These are phyloP conservation scores for Oryzias melastigma DNA, from an alignment of 2,113 vertebrate genomes.

Conservation along the genomic window DNA sequence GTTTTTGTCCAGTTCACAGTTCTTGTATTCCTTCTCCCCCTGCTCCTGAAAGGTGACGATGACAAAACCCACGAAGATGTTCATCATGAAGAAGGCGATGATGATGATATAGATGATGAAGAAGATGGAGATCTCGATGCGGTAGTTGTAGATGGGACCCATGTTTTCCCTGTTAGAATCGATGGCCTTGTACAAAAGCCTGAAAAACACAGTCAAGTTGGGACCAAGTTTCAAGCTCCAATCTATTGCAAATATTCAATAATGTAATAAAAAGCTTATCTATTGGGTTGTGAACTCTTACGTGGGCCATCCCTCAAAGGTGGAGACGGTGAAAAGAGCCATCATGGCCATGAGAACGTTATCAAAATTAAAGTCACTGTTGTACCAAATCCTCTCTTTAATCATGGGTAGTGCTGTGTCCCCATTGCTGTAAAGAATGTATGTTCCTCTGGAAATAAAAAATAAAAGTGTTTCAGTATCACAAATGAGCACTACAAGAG, in stretches of 20 bases:
- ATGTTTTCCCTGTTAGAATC: constrained; percentile 94
- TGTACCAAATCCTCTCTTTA: constrained; percentile 90
- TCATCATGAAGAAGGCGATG: constrained; percentile 99
- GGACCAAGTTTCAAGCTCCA: not conserved
- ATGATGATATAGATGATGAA: constrained; percentile 99
- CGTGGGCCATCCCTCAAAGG: constrained; percentile 98
- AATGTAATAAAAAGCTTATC: too few species aligned
- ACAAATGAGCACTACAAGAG: not conserved
- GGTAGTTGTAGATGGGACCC: constrained; percentile 96
- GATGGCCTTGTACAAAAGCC: constrained; percentile 94
- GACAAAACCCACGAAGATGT: constrained; percentile 99
- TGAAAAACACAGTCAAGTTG: constrained; percentile 53
- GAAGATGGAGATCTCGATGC: constrained; percentile 98
- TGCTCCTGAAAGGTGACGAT: constrained; percentile 99
- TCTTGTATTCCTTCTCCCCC: constrained; percentile 98
- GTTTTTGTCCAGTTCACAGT: constrained; percentile 99
- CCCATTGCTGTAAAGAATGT: constrained; percentile 93
- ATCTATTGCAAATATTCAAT: not conserved
- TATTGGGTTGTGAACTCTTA: constrained; percentile 67
- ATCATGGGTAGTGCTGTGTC: constrained; percentile 88
- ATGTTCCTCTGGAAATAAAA: constrained; percentile 80
- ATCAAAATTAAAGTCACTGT: constrained; percentile 98
- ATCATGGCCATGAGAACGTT: constrained; percentile 98
- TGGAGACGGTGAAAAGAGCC: constrained; percentile 98
- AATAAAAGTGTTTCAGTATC: constrained; percentile 7